phyloP scores from a whole-genome alignment of 37 sponge, comb jelly and placozoan species.

The Haliclona indistincta region DNA sequence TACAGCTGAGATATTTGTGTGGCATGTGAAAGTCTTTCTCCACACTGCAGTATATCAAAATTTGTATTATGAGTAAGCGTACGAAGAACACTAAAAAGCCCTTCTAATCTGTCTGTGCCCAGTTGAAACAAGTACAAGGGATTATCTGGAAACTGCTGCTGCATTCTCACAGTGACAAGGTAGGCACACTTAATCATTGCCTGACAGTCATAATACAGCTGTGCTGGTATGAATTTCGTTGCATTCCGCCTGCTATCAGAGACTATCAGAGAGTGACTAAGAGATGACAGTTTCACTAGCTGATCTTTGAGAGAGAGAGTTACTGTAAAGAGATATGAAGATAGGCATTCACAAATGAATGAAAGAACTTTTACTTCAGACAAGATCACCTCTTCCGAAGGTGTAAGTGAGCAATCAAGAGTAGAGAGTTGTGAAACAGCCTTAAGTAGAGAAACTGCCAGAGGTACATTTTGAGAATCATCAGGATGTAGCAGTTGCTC shows the following conservation, averaged over 20 bases:
- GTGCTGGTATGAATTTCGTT: neutral
- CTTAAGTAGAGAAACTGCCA: conserved; percentile 2
- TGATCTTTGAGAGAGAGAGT: too few relatives aligned
- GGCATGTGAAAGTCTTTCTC: neutral
- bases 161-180: neutral
- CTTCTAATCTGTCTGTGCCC: conserved; percentile 2
- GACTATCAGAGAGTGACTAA: too few relatives aligned
- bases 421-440: neutral
- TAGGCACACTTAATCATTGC: neutral
- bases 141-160: neutral
- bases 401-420: too few relatives aligned
- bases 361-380: too few relatives aligned
- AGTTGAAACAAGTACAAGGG: neutral
- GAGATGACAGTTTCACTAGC: too few relatives aligned
- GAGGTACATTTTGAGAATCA: neutral
- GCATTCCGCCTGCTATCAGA: too few relatives aligned
- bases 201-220: neutral
- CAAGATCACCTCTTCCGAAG: too few relatives aligned
- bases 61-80: conserved; percentile 3
- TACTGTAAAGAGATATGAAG: too few relatives aligned
- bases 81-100: neutral
- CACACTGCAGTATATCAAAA: neutral
- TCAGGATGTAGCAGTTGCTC: neutral
- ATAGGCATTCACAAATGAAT: too few relatives aligned
- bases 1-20: neutral